These are phyloP conservation scores for Rallus limicola DNA, from an alignment of 2,113 vertebrate genomes.

Conservation along the genomic window DNA sequence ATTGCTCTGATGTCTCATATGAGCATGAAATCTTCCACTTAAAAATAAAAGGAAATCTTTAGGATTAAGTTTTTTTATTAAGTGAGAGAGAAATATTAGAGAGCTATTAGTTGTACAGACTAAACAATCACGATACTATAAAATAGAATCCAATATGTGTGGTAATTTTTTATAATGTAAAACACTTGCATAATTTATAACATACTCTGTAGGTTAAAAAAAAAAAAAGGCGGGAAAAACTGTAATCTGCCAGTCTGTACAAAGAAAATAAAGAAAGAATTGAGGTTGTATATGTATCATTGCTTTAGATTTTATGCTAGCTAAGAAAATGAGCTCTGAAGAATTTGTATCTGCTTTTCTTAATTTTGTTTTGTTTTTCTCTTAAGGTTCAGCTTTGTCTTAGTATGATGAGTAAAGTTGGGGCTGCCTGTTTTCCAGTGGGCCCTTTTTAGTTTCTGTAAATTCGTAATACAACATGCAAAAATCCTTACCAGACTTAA, in stretches of 20 bases:
- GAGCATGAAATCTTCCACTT: not conserved
- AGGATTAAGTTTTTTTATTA: slow-evolving; percentile 38
- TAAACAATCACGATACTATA: slow-evolving; percentile 38
- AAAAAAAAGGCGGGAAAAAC: not conserved
- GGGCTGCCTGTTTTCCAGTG: slow-evolving; percentile 68
- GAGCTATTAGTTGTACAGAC: slow-evolving; percentile 38
- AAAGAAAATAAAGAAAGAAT: not conserved
- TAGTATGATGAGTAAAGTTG: not conserved
- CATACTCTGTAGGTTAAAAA: not conserved
- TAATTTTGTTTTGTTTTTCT: slow-evolving; percentile 41
- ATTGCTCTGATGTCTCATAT: not conserved
- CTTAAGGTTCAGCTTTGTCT: slow-evolving; percentile 43
- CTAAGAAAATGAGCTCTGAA: slow-evolving; percentile 22
- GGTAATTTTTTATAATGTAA: slow-evolving; percentile 47
- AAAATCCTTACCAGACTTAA: slow-evolving; percentile 24
- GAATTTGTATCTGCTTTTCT: slow-evolving; percentile 6
- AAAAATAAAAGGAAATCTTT: slow-evolving; percentile 44
- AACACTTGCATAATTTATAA: slow-evolving; percentile 21
- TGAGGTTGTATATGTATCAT: not conserved
- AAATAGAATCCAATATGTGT: slow-evolving; percentile 40
- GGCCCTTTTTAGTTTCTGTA: slow-evolving; percentile 10
- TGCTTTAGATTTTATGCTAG: not conserved
- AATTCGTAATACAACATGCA: not conserved
- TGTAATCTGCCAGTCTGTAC: not conserved
- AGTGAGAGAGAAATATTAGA: slow-evolving; percentile 40